Base-by-base conservation (phyloP, 92 coral and sea anemone species). In the Epizoanthus stellaris region DNA sequence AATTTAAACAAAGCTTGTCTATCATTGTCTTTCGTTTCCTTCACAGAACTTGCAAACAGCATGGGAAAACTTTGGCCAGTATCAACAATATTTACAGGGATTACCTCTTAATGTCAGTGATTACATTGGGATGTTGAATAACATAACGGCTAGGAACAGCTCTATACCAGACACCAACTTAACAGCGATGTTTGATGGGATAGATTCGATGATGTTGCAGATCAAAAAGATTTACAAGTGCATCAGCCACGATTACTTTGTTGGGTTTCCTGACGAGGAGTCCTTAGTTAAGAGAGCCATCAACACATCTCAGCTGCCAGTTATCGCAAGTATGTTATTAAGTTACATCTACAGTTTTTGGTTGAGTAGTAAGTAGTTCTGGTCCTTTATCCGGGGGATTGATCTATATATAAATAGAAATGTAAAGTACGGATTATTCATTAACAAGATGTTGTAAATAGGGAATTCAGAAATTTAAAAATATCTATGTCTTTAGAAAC, bases 251-350 rank as follows among this genome's bases (percentile, higher is more conserved):
- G 92, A 92, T 61, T 94, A 94, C 40, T 94, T 94, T 65, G 84
- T 83, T 65, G 93, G 93, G 0, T 94, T 65, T 39, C 71, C 81
- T 0, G 92, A 94, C 66, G 98, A 94, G 67, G 94, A 92, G 7
- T 85, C 93, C 0, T 54, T 94, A 79, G 92, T 92, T 9, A 81
- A 87, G 39, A 88, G 98, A 5, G 98, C 98, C 49, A 67, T 88
- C 40, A 90, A 94, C 61, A 80, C 93, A 5, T 85, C 98, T 10
- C 66, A 73, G 14, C 17, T 82, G 4, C 94, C 95, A 6, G 86
- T 87, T 15, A 90, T 94, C 69, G 98, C 98, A 25, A 94, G 98
- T 94, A 86, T 70, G 95, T 94, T 25, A 25, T 20, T 30, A 6
- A 71, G 38, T 25, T 42, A 12, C 36, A 30, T 30, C 36, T 30